A percentile compares a stretch with the other conserved stretches of the same genome.
Conservation (phyloP, 1,140 invertebrate species). For the Listronotus bonariensis region DNA sequence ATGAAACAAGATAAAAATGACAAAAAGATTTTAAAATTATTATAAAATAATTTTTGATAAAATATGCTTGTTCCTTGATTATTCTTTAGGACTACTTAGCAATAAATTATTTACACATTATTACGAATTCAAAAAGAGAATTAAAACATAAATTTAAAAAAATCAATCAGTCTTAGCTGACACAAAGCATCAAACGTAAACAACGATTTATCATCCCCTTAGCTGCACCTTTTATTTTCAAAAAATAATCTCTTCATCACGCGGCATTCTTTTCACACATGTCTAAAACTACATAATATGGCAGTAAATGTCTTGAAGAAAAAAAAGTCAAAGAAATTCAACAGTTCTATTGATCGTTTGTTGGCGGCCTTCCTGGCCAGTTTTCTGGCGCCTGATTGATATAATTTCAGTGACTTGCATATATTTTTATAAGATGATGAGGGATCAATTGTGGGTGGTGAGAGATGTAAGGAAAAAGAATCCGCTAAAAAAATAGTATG, state of each 20-base stretch:
- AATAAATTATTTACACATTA: too few species aligned
- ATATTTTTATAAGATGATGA: slow-evolving; percentile 9
- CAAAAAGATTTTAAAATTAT: too few species aligned
- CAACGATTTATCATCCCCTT: slow-evolving; percentile 9
- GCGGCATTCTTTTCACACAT: slow-evolving; percentile 25
- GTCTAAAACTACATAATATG: slow-evolving; percentile 21
- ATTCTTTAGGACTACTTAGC: too few species aligned
- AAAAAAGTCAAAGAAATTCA: slow-evolving; percentile 20
- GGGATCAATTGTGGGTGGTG: slow-evolving; percentile 21
- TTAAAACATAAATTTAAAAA: too few species aligned
- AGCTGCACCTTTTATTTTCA: neutral
- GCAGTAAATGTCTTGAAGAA: slow-evolving; percentile 18
- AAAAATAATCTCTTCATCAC: slow-evolving; percentile 19
- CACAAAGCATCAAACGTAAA: too few species aligned
- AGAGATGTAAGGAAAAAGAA: neutral
- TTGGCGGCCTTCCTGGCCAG: slow-evolving; percentile 8
- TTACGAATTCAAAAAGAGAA: too few species aligned
- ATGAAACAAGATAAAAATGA: too few species aligned
- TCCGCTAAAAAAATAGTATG: too few species aligned
- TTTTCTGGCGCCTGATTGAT: slow-evolving; percentile 26
- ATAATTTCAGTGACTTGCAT: slow-evolving; percentile 28
- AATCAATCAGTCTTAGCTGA: too few species aligned
- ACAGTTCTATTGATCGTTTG: slow-evolving; percentile 19
- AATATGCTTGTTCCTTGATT: too few species aligned
- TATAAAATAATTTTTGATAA: too few species aligned